Conservation (phyloP, 1,140 invertebrate species). For the Lithobius niger region DNA sequence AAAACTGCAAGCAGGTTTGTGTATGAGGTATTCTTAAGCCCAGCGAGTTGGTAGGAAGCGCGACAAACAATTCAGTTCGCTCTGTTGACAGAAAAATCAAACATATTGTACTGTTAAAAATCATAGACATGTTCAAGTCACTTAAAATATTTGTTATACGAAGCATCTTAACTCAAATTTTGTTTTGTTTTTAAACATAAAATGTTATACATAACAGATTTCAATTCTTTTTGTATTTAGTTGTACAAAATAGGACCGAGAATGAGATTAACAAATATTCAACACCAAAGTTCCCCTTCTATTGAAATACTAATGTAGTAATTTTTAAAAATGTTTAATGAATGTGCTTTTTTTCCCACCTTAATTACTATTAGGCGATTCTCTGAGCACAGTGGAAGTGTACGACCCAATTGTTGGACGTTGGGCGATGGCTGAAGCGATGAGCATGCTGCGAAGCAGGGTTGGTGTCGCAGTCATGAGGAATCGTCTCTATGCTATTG, state of each 20-base stretch:
- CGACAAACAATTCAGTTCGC: too few relatives aligned
- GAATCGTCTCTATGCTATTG: conserved; percentile 42
- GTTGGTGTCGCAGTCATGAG: conserved; percentile 71
- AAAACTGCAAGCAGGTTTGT: too few relatives aligned
- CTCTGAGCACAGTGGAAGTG: conserved; percentile 72
- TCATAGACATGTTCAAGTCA: too few relatives aligned
- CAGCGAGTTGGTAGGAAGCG: too few relatives aligned
- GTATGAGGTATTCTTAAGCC: too few relatives aligned
- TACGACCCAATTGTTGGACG: conserved; percentile 56
- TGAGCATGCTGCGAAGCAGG: conserved; percentile 68
- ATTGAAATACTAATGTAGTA: too few relatives aligned
- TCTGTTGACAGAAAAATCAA: too few relatives aligned
- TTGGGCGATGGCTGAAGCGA: conserved; percentile 67
- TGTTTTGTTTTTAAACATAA: too few relatives aligned
- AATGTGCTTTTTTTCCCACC: neutral
- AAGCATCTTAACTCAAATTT: too few relatives aligned
- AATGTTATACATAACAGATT: neutral
- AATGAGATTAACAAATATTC: neutral
- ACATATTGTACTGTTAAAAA: too few relatives aligned
- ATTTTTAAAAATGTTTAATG: neutral
- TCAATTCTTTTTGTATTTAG: neutral
- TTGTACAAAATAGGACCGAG: neutral
- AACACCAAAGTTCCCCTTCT: too few relatives aligned
- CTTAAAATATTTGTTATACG: too few relatives aligned
- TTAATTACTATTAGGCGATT: conserved; percentile 45